Evolutionary conservation across 2,113 vertebrate species (phyloP), one percentile per base, ranked within the genome.

Genomic region (Danionella cerebrum): DNA sequence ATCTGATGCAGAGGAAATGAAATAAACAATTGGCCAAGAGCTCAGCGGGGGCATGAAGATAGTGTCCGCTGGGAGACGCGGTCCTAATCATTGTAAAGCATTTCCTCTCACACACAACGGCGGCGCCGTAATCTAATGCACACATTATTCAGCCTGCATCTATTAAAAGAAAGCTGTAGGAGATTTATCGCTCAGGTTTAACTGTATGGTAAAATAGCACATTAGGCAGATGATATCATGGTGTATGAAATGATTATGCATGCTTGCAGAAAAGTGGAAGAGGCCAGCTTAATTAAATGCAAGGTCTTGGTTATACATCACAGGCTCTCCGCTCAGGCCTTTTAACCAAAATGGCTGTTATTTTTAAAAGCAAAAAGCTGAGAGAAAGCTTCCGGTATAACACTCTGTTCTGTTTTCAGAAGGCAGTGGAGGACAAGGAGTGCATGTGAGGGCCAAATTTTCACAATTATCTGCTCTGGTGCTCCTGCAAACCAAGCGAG

Each of bases 141-240:
- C 76, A 76, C 84, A 85, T 87, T 89, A 82, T 82, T 87, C 83
- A 83, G 79, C 53, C 70, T 59, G 80, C 83, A 84, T 85, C 84
- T 85, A 81, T 86, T 87, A 84, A 84, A 76, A 78, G 76, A 79
- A 79, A 77, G 78, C 76, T 33, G 63, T 5, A 65, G 12, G 77
- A 86, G 84, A 89, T 88, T 88, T 89, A 89, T 89, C 66, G 50
- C 81, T 75, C 73, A 67, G 80, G 75, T 89, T 88, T 88, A 88
- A 86, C 84, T 84, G 82, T 86, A 88, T 84, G 80, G 84, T 84
- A 87, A 88, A 87, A 88, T 83, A 85, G 83, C 82, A 16, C 85
- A 87, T 89, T 89, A 88, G 83, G 87, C 85, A 85, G 87, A 89
- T 89, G 84, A 88, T 87, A 87, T 87, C 79, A 73, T 25, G 16